Evolutionary conservation across 2,888 invertebrate genomes (phyloP), one percentile per base, ranked within the genome.

Genomic region (Girardia tigrina): DNA sequence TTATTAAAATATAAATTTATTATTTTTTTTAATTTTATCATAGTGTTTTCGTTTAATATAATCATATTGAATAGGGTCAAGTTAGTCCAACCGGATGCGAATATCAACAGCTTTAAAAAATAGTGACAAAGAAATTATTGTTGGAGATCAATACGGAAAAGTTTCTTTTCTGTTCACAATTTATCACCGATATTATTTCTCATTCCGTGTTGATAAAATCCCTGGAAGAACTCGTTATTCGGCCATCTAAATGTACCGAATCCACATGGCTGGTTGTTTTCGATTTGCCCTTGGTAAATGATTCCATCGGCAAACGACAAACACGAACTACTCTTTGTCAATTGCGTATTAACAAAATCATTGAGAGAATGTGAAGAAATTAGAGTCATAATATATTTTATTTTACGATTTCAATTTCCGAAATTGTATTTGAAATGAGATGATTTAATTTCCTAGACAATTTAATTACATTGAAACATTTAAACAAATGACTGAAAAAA

Each of bases 271-370:
- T 56, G 8, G 23, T 56, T 56, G n/a, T 56, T n/a, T 56, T 56
- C 23, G 23, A 56, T 56, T 8, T n/a, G 2, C 2, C 56, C 56
- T 12, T 12, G 6, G 23, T 8, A 56, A 20, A 4, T 12, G 4
- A 23, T 20, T 56, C 56, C 56, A 8, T n/a, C 4, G n/a, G 56
- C 56, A 23, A 20, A 56, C 23, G n/a, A 4, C n/a, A 56, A 23
- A 56, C 8, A 56, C 4, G 56, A 56, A 56, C 56, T 56, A 6
- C 20, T 20, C 23, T 56, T 56, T 8, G 56, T 56, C 23, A 56
- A 56, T 56, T 56, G 56, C 23, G n/a, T 56, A 23, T 56, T 56
- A 56, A 56, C n/a, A 56, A 56, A 56, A 56, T 56, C 56, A 56
- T 8, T 56, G n/a, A 56, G 56, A 4, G 56, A 20, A 56, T 56